Conservation (phyloP, 2,113 vertebrate species). For the Phyllopteryx taeniolatus region DNA sequence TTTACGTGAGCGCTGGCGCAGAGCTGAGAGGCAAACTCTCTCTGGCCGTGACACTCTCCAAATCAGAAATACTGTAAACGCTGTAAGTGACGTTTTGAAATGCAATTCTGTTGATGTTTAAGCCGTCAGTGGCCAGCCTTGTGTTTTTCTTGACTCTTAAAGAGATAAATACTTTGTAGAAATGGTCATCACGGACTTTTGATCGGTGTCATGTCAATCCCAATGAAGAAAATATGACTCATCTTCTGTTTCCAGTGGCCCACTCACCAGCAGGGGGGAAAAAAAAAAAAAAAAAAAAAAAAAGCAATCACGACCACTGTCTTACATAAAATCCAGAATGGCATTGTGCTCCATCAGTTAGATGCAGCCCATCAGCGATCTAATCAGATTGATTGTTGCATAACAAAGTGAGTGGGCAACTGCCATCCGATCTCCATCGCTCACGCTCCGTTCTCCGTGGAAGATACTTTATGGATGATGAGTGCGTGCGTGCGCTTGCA, state of each 20-base stretch:
- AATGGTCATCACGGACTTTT: neutral
- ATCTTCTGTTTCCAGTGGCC: slow-evolving; percentile 6
- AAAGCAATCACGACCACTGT: slow-evolving; percentile 29
- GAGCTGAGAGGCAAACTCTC: slow-evolving; percentile 47
- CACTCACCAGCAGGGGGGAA: neutral
- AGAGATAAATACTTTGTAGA: neutral
- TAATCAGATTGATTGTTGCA: slow-evolving; percentile 67
- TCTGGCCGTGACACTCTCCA: neutral
- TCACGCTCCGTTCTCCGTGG: slow-evolving; percentile 40
- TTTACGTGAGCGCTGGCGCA: slow-evolving; percentile 38
- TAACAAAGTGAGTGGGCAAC: slow-evolving; percentile 65
- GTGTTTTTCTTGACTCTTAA: neutral
- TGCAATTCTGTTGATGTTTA: neutral
- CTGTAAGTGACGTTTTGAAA: neutral
- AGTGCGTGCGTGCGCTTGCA: slow-evolving; percentile 42
- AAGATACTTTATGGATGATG: slow-evolving; percentile 57
- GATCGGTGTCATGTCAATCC: neutral
- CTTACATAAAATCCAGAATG: slow-evolving; percentile 47
- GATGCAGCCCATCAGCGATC: slow-evolving; percentile 55
- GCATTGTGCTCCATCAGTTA: slow-evolving; percentile 37
- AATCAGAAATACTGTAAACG: neutral
- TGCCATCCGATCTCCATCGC: slow-evolving; percentile 49
- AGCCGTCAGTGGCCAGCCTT: neutral
- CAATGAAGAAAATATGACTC: slow-evolving; percentile 5
- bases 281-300: neutral